Percentiles rank a stretch among this genome's conserved stretches.
Conservation (phyloP, 2,113 vertebrate genomes). For the Thomomys bottae region DNA sequence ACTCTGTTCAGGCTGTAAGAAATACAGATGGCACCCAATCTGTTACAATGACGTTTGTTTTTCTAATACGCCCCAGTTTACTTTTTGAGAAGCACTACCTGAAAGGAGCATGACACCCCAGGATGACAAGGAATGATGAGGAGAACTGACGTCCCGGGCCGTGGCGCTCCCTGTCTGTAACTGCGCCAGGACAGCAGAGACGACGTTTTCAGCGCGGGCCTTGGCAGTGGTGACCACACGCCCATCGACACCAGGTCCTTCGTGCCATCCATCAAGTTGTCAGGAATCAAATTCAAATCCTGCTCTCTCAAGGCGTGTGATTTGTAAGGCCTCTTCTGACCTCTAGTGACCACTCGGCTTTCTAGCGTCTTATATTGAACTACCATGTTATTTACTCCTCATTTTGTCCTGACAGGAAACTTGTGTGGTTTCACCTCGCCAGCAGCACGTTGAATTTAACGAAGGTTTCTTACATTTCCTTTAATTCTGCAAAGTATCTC, state of each 20-base stretch:
- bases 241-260: too few relatives aligned
- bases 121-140: neutral
- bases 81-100: conserved; percentile 48
- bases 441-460: neutral
- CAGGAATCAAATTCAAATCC: conserved; percentile 36
- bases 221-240: too few relatives aligned
- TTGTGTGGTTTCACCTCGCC: neutral
- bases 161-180: neutral
- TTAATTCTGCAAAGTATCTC: neutral
- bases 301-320: neutral
- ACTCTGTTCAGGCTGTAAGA: conserved; percentile 80
- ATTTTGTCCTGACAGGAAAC: neutral
- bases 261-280: neutral
- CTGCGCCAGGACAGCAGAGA: too few relatives aligned
- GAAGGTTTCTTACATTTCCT: neutral
- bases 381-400: neutral
- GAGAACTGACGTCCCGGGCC: neutral
- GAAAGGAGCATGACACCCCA: conserved; percentile 1
- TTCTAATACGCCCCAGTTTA: conserved; percentile 51
- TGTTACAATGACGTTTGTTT: conserved; percentile 80
- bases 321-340: conserved; percentile 73
- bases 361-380: neutral
- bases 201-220: neutral
- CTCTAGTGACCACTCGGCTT: conserved; percentile 63
- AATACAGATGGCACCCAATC: conserved; percentile 79